phyloP scores from a whole-genome alignment of 2,888 invertebrate genomes.

The Leptarthrus brevirostris region DNA sequence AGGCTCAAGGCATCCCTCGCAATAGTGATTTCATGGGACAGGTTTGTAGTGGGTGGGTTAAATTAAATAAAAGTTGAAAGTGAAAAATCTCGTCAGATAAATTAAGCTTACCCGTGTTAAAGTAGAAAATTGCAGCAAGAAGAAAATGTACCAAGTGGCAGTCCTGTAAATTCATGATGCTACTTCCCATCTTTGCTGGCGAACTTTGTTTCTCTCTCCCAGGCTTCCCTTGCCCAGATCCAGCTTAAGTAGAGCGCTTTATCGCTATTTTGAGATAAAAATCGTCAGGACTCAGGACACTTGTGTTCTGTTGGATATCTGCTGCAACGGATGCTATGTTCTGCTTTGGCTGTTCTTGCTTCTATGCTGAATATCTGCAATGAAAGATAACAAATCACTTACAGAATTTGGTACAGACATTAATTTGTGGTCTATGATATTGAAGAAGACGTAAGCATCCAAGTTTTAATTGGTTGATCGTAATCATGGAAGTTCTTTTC shows the following conservation, averaged over 20 bases:
- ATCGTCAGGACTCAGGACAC: slow-evolving; percentile 3
- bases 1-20: too few relatives aligned
- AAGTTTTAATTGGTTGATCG: too few relatives aligned
- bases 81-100: slow-evolving; percentile 50
- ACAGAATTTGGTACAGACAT: background rate
- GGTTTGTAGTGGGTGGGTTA: slow-evolving; percentile 18
- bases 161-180: slow-evolving; percentile 58
- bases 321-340: background rate
- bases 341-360: background rate
- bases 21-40: background rate
- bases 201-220: slow-evolving; percentile 31
- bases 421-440: slow-evolving; percentile 3
- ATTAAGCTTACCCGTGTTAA: slow-evolving; percentile 56
- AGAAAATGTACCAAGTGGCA: slow-evolving; percentile 57
- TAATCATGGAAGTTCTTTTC: too few relatives aligned
- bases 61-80: slow-evolving; percentile 52
- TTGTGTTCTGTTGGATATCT: background rate
- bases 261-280: slow-evolving; percentile 28
- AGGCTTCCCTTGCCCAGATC: background rate
- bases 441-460: too few relatives aligned
- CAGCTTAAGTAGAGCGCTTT: slow-evolving; percentile 40
- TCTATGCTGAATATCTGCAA: too few relatives aligned
- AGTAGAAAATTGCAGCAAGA: slow-evolving; percentile 57
- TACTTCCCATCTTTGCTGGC: slow-evolving; percentile 56
- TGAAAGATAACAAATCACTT: too few relatives aligned